Conservation (phyloP, 37 sponge, comb jelly and placozoan genomes). For the Ianthella basta region DNA sequence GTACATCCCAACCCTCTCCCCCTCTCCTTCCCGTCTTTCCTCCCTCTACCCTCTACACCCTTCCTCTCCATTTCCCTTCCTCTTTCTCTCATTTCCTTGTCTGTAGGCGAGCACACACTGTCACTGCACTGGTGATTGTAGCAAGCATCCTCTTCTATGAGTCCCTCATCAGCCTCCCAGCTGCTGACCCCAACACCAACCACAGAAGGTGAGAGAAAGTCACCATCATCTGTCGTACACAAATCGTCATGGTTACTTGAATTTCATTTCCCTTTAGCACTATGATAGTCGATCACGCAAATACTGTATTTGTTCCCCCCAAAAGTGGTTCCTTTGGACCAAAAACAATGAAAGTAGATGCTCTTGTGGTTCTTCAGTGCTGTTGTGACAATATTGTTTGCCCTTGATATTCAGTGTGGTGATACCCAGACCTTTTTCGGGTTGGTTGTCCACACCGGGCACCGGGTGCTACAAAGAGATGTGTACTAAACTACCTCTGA, state of each 20-base stretch:
- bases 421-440: too few species aligned
- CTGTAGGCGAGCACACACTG: slow-evolving; percentile 78
- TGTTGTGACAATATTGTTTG: too few species aligned
- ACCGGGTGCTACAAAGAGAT: too few species aligned
- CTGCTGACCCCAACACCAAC: not conserved
- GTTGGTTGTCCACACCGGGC: too few species aligned
- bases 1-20: not conserved
- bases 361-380: too few species aligned
- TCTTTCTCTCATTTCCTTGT: not conserved
- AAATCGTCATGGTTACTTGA: not conserved
- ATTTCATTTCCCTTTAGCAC: slow-evolving; percentile 32
- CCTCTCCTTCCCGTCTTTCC: not conserved
- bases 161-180: slow-evolving; percentile 25
- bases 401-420: too few species aligned
- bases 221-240: not conserved
- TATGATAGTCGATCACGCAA: too few species aligned
- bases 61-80: not conserved
- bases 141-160: slow-evolving; percentile 58
- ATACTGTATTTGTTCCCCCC: too few species aligned
- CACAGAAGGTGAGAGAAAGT: slow-evolving; percentile 2
- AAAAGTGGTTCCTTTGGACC: too few species aligned
- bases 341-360: too few species aligned
- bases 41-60: too few species aligned
- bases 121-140: slow-evolving; percentile 66
- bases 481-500: too few species aligned